Percentiles rank a stretch among this genome's conserved stretches.
phyloP scores from a whole-genome alignment of 2,113 vertebrate species.

The Hydrolagus affinis region DNA sequence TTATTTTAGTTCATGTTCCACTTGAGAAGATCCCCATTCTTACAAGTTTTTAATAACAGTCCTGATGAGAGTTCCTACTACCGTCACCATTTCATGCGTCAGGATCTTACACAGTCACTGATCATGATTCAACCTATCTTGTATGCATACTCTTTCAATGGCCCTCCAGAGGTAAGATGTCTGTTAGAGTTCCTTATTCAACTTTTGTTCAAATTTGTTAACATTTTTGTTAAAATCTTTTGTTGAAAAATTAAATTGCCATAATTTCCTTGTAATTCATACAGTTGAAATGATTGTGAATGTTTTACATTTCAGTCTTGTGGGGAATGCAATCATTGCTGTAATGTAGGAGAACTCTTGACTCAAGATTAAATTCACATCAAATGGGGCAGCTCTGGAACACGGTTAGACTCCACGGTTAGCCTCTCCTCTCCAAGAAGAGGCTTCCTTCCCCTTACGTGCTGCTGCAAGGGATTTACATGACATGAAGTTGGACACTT shows the following conservation, averaged over 20 bases:
- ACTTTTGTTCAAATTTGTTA: background rate
- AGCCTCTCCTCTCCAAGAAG: too few relatives aligned
- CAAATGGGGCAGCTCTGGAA: too few relatives aligned
- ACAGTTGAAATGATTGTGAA: too few relatives aligned
- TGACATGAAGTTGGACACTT: background rate
- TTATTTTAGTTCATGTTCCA: conserved; percentile 93
- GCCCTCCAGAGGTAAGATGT: conserved; percentile 79
- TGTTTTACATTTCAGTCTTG: too few relatives aligned
- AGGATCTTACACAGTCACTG: conserved; percentile 90
- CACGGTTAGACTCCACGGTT: too few relatives aligned
- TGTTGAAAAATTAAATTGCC: too few relatives aligned
- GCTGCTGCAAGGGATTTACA: background rate
- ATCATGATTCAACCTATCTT: conserved; percentile 96
- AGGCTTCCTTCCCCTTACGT: too few relatives aligned
- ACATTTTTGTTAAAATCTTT: too few relatives aligned
- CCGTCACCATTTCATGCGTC: conserved; percentile 89
- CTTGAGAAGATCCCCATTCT: conserved; percentile 89
- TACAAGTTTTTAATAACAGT: conserved; percentile 98
- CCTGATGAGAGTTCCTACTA: conserved; percentile 95
- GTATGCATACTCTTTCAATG: conserved; percentile 89
- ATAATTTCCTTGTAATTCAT: too few relatives aligned
- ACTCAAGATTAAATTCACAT: too few relatives aligned
- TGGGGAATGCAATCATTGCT: too few relatives aligned
- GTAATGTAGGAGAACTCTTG: too few relatives aligned
- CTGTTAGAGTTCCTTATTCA: background rate